Evolutionary conservation across 2,888 invertebrate genomes (phyloP).

Genomic region (Eupithecia subumbrata): DNA sequence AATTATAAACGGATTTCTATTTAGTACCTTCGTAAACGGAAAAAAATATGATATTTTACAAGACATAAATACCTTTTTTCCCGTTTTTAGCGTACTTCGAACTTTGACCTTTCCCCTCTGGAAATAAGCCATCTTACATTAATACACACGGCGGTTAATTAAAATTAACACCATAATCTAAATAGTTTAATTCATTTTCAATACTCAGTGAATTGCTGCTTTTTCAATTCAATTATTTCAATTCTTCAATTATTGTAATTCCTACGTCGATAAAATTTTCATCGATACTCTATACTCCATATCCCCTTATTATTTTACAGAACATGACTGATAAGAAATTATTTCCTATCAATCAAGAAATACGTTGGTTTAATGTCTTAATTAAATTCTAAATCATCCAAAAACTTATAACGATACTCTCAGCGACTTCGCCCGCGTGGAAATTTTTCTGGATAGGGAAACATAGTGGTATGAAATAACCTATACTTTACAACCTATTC

Average conservation of each 20-base stretch:
- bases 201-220: neutral
- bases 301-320: neutral
- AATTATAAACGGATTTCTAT: constrained; percentile 27
- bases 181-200: neutral
- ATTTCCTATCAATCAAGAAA: neutral
- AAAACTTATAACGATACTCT: neutral
- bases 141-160: neutral
- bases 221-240: neutral
- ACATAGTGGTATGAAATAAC: too few species aligned
- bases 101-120: neutral
- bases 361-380: neutral
- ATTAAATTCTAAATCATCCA: neutral
- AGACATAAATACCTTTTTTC: neutral
- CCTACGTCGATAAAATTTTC: neutral
- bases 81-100: constrained; percentile 11
- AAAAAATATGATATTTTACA: neutral
- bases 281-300: neutral
- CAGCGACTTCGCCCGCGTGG: too few species aligned
- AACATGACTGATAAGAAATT: neutral
- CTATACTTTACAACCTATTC: too few species aligned
- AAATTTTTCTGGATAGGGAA: too few species aligned
- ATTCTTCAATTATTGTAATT: neutral
- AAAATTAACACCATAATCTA: neutral
- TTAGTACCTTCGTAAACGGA: constrained; percentile 10
- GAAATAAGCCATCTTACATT: neutral